Percentiles rank a stretch among this genome's conserved stretches.
phyloP scores from a whole-genome alignment of 2,113 vertebrate genomes.

The Psilopogon haemacephalus region DNA sequence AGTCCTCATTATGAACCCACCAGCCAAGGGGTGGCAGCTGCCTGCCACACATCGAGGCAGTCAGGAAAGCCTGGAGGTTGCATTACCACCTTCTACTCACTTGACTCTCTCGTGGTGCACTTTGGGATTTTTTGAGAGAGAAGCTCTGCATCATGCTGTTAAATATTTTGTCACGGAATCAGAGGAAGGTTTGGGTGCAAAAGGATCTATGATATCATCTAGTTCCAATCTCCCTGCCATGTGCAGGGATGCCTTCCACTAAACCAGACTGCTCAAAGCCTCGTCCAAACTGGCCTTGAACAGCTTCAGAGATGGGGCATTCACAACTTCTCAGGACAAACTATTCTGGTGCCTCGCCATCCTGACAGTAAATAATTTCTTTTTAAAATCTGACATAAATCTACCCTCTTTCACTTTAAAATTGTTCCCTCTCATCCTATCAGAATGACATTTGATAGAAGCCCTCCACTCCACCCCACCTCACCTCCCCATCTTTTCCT shows the following conservation, averaged over 20 bases:
- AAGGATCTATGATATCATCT: neutral
- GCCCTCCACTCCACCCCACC: too few relatives aligned
- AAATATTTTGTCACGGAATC: neutral
- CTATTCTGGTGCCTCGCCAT: neutral
- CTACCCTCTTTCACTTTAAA: neutral
- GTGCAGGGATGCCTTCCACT: neutral
- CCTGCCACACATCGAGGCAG: neutral
- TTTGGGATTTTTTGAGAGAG: neutral
- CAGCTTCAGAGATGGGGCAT: neutral
- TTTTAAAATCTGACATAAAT: neutral
- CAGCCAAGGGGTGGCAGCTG: conserved; percentile 44
- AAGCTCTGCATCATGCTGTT: neutral
- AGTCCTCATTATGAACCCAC: neutral
- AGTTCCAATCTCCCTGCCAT: neutral
- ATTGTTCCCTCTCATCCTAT: neutral
- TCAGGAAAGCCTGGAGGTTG: neutral
- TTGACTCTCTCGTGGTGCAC: rapidly evolving
- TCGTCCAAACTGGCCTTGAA: neutral
- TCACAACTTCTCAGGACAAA: neutral
- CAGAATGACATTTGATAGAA: neutral
- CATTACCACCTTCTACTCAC: neutral
- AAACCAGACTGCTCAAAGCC: neutral
- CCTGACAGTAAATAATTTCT: neutral
- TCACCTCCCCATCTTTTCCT: neutral
- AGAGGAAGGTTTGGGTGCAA: neutral